Conservation (phyloP, 2,113 vertebrate genomes). For the Cyanocitta stelleri region DNA sequence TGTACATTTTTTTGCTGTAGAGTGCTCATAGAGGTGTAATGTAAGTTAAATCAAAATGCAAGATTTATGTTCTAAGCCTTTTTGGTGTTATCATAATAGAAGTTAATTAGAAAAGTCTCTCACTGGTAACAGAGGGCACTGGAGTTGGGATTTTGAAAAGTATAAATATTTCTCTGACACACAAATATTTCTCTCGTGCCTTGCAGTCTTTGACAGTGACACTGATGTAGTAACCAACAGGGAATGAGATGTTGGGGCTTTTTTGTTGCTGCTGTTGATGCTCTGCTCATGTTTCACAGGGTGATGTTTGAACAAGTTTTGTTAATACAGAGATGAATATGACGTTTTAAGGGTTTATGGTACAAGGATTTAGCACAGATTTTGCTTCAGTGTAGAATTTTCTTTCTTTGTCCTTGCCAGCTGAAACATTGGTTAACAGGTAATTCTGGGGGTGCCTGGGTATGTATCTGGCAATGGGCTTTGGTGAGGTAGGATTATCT, state of each 20-base stretch:
- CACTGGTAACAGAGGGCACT: not conserved
- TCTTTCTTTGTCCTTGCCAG: not conserved
- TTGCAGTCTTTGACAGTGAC: not conserved
- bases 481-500: not conserved
- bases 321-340: not conserved
- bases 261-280: not conserved
- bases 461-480: not conserved
- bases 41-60: constrained; percentile 13
- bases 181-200: not conserved
- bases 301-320: not conserved
- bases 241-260: not conserved
- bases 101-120: constrained; percentile 39
- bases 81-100: not conserved
- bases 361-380: not conserved
- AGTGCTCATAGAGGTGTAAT: not conserved
- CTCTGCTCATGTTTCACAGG: not conserved
- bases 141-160: not conserved
- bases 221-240: not conserved
- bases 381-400: not conserved
- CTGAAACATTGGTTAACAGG: not conserved
- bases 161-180: not conserved
- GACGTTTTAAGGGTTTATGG: not conserved
- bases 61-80: constrained; percentile 4
- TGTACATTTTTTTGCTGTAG: not conserved
- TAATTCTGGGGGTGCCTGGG: too few species aligned